Conservation (phyloP, 2,113 vertebrate species). For the Lynx canadensis region DNA sequence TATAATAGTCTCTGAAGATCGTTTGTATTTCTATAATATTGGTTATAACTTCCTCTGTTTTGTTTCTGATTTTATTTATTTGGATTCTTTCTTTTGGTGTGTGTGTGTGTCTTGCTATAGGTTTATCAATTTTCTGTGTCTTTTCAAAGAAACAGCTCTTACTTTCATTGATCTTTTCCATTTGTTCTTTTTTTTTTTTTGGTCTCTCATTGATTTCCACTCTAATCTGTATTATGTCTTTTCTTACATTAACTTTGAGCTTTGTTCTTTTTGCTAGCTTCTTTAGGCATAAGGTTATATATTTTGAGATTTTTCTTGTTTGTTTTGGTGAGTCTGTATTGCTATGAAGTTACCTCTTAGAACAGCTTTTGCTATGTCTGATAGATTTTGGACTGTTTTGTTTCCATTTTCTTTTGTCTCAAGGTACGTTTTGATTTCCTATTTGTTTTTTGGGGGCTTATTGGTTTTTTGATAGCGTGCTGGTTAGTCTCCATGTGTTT, state of each 20-base stretch:
- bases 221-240: background rate
- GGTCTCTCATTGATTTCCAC: background rate
- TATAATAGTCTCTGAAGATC: background rate
- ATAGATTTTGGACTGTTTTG: background rate
- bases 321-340: background rate
- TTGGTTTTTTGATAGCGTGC: background rate
- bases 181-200: too few species aligned
- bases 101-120: background rate
- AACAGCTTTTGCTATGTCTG: background rate
- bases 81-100: background rate
- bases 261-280: background rate
- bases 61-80: background rate
- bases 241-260: background rate
- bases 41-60: background rate
- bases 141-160: background rate
- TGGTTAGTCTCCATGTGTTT: background rate
- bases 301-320: background rate
- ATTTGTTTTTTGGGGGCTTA: background rate
- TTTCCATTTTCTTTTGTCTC: background rate
- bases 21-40: background rate
- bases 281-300: background rate
- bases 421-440: background rate
- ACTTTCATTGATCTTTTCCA: background rate
- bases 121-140: background rate
- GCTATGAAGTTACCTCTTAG: background rate